phyloP scores from a whole-genome alignment of 2,888 invertebrate genomes.

The Podabrus alpinus region DNA sequence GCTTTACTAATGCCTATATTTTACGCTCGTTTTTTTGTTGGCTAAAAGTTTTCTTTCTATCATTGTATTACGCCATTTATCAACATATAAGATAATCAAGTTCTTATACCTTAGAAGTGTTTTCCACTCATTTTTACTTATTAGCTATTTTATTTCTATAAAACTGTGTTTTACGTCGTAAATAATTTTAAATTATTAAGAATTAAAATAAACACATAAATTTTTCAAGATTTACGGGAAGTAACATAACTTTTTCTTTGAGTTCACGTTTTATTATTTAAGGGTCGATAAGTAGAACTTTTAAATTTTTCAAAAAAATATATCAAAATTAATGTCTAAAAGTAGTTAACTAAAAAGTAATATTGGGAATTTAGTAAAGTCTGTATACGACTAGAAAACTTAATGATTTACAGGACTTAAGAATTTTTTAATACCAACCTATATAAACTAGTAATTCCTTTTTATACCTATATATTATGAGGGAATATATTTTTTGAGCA shows the following conservation, averaged over 20 bases:
- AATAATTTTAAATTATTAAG: not conserved
- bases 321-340: constrained; percentile 2
- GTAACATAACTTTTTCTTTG: not conserved
- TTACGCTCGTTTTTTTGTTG: not conserved
- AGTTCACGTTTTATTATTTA: not conserved
- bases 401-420: constrained; percentile 1
- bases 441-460: not conserved
- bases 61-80: not conserved
- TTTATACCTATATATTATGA: not conserved
- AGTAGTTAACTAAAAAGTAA: constrained; percentile 4
- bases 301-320: not conserved
- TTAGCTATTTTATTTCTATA: not conserved
- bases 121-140: not conserved
- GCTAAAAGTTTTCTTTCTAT: not conserved
- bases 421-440: not conserved
- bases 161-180: not conserved
- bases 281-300: not conserved
- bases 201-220: not conserved
- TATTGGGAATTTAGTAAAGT: not conserved
- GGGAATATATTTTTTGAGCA: no score
- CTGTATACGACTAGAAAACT: not conserved
- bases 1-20: not conserved
- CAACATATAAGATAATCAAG: not conserved
- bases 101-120: not conserved
- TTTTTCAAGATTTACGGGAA: not conserved